phyloP scores from a whole-genome alignment of 2,113 vertebrate genomes.

The Takifugu bimaculatus region DNA sequence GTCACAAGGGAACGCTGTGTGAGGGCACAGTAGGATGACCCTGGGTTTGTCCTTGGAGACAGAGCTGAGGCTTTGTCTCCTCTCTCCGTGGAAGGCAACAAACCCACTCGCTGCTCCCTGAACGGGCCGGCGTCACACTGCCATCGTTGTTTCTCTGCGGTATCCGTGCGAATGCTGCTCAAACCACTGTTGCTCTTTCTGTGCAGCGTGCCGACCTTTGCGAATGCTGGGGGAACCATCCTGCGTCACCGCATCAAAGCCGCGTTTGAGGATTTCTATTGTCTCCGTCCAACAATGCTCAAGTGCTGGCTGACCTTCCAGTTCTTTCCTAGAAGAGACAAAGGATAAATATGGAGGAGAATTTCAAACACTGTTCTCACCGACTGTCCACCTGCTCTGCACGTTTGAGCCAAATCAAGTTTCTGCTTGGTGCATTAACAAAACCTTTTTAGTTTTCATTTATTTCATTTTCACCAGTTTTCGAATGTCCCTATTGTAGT shows the following conservation, averaged over 20 bases:
- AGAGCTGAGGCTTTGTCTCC: constrained; percentile 46
- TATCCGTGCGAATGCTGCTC: constrained; percentile 21
- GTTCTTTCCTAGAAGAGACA: not conserved
- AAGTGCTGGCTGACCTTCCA: not conserved
- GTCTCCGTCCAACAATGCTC: constrained; percentile 17
- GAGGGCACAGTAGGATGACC: constrained; percentile 35
- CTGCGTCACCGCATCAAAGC: constrained; percentile 51
- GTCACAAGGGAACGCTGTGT: constrained; percentile 51
- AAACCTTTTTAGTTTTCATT: too few relatives aligned
- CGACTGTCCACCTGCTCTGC: not conserved
- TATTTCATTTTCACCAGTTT: too few relatives aligned
- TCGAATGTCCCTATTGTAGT: too few relatives aligned
- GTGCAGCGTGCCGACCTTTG: constrained; percentile 46
- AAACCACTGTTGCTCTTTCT: constrained; percentile 36
- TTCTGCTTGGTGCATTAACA: too few relatives aligned
- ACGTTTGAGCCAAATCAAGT: not conserved
- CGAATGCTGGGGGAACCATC: constrained; percentile 32
- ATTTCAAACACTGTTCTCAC: not conserved
- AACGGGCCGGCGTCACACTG: constrained; percentile 40
- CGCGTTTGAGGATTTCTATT: constrained; percentile 28
- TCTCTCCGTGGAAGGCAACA: constrained; percentile 48
- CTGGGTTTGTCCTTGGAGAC: constrained; percentile 36
- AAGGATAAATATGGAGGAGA: not conserved
- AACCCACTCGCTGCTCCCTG: constrained; percentile 60
- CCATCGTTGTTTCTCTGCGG: constrained; percentile 36